A percentile compares a stretch with the other conserved stretches of the same genome.
Conservation (phyloP, 2,113 vertebrate species). For the Callionymus lyra region DNA sequence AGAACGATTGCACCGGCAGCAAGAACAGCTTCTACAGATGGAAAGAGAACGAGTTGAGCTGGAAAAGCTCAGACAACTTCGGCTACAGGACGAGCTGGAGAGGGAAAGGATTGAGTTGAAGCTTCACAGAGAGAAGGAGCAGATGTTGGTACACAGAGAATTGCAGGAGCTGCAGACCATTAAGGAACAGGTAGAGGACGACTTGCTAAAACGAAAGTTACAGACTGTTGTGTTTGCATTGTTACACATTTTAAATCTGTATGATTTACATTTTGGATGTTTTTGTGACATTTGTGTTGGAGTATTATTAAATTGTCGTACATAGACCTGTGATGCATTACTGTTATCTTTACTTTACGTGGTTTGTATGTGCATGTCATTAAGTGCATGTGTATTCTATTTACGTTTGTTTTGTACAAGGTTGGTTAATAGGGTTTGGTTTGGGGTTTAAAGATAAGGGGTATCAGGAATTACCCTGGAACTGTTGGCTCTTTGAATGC, state of each 20-base stretch:
- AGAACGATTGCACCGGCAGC: slow-evolving; percentile 84
- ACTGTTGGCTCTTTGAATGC: too few relatives aligned
- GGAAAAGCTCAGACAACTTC: slow-evolving; percentile 86
- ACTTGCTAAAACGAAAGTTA: slow-evolving; percentile 7
- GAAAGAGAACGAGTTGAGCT: slow-evolving; percentile 90
- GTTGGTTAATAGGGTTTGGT: too few relatives aligned
- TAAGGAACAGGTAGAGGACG: slow-evolving; percentile 86
- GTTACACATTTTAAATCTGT: background rate
- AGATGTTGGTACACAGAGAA: slow-evolving; percentile 90
- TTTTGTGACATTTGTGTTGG: slow-evolving; percentile 13
- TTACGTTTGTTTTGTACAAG: too few relatives aligned
- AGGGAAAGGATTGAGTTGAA: slow-evolving; percentile 85
- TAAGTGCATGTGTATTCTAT: slow-evolving; percentile 11
- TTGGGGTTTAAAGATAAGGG: too few relatives aligned
- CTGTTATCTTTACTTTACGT: too few relatives aligned
- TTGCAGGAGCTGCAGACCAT: slow-evolving; percentile 94
- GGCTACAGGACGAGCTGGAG: slow-evolving; percentile 94
- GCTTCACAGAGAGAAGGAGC: slow-evolving; percentile 89
- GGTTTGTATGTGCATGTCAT: slow-evolving; percentile 15
- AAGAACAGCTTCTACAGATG: slow-evolving; percentile 87
- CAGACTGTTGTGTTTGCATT: slow-evolving; percentile 9
- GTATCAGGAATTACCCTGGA: too few relatives aligned
- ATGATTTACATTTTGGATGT: slow-evolving; percentile 17
- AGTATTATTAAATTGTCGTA: slow-evolving; percentile 5
- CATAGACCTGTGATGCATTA: slow-evolving; percentile 1